Evolutionary conservation across 2,797 vertebrate species (phyloP), one percentile per base, ranked within the genome.

Genomic region (Enteromius argenteus): DNA sequence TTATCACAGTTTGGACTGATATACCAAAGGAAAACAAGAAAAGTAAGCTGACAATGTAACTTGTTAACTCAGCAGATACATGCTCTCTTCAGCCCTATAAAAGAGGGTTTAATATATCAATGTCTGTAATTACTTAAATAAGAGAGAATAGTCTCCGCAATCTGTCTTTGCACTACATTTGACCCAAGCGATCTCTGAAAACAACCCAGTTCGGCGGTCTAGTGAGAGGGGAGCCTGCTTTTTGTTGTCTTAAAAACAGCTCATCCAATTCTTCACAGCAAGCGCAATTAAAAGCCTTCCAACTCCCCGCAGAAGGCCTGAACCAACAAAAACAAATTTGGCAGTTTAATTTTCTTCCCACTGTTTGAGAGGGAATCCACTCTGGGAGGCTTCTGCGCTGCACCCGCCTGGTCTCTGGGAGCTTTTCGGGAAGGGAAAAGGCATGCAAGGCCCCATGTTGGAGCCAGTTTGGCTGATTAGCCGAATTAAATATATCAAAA

Each of bases 241-340:
- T 86, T 86, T 90, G 89, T 88, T 87, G 86, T 89, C 87, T 87
- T 85, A 87, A 90, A 92, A 93, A 91, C 92, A 94, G 91, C 90
- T 90, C 88, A 88, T 92, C 92, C 93, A 89, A 95, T 93, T 94
- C 91, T 94, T 91, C 92, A 93, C 94, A 88, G 91, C 89, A 91
- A 94, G 92, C 89, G 91, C 94, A 95, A 96, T 96, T 96, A 95
- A 96, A 95, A 95, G 94, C 93, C 76, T 91, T 89, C 89, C 86
- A 91, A 91, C 89, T 94, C 95, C 94, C 94, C 79, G 92, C 94
- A 94, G 93, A 93, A 89, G 82, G 90, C 91, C 91, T 91, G 92
- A 95, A 95, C 95, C 95, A 95, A 94, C 94, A 94, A 95, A 95
- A 95, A 95, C 94, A 95, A 94, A 95, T 95, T 94, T 94, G 93